Conservation (phyloP, 2,888 invertebrate genomes). For the Oligia fasciuncula region DNA sequence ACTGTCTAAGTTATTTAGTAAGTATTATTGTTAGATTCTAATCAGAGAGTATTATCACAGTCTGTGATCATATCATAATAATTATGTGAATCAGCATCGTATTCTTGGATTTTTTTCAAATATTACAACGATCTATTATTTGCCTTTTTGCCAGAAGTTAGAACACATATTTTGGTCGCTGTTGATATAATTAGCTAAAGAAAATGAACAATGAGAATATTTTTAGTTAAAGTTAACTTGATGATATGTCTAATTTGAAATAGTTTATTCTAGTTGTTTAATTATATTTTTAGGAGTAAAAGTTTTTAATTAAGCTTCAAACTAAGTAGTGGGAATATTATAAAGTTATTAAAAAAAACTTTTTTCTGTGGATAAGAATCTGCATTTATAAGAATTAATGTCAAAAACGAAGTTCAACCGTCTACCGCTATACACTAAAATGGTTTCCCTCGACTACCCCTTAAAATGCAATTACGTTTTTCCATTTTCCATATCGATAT, state of each 20-base stretch:
- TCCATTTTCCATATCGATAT: constrained; percentile 62
- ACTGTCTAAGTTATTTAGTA: constrained; percentile 3
- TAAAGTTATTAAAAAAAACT: neutral
- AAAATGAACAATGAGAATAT: neutral
- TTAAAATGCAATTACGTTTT: constrained; percentile 61
- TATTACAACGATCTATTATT: neutral
- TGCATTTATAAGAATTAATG: neutral
- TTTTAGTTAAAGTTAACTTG: neutral
- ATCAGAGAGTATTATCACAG: constrained; percentile 22
- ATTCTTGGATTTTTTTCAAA: neutral
- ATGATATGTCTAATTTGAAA: neutral
- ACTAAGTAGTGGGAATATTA: neutral
- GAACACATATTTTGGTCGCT: neutral
- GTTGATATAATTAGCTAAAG: neutral
- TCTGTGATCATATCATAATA: neutral
- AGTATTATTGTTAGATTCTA: neutral
- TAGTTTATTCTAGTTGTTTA: too few relatives aligned
- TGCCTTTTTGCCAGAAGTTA: neutral
- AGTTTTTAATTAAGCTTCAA: neutral
- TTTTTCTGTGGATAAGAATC: neutral
- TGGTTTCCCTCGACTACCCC: constrained; percentile 6
- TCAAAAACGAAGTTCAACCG: neutral
- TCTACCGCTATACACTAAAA: neutral
- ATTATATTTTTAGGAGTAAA: neutral
- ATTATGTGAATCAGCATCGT: neutral